Conservation (phyloP, 2,113 vertebrate genomes). For the Polypterus bichir region DNA sequence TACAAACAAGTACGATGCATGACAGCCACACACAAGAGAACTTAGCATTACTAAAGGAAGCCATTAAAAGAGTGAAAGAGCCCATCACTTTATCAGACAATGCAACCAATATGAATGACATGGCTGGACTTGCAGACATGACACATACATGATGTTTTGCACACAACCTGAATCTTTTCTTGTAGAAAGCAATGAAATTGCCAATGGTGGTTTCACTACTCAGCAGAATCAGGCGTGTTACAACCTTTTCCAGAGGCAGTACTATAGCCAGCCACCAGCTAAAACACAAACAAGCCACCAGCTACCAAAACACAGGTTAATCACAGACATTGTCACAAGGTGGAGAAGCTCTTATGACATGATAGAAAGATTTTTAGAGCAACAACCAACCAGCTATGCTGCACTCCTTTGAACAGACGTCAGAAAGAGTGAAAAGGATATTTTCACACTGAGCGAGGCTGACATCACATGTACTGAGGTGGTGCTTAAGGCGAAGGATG, state of each 20-base stretch:
- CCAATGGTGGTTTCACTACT: conserved; percentile 10
- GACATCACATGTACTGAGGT: too few species aligned
- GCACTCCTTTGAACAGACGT: background rate
- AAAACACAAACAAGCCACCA: conserved; percentile 7
- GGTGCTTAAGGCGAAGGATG: too few species aligned
- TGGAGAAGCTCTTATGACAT: conserved; percentile 13
- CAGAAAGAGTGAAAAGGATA: too few species aligned
- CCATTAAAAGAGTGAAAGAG: conserved; percentile 1
- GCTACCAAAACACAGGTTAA: conserved; percentile 11
- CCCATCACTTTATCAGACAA: conserved; percentile 11
- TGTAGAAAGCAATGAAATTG: conserved; percentile 16
- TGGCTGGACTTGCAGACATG: conserved; percentile 7
- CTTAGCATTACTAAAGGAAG: conserved; percentile 7
- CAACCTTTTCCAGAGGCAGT: conserved; percentile 13
- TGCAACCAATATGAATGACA: conserved; percentile 9
- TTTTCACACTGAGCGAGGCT: too few species aligned
- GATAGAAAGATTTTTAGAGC: conserved; percentile 13
- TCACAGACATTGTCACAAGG: conserved; percentile 9
- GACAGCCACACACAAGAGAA: conserved; percentile 11
- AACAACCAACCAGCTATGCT: conserved; percentile 10
- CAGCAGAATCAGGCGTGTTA: conserved; percentile 13
- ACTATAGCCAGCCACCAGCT: conserved; percentile 13
- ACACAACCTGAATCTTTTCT: conserved; percentile 14
- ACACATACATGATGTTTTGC: conserved; percentile 5
- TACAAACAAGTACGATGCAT: conserved; percentile 8